Conservation (phyloP, 2,113 vertebrate species). For the Helogale parvula region DNA sequence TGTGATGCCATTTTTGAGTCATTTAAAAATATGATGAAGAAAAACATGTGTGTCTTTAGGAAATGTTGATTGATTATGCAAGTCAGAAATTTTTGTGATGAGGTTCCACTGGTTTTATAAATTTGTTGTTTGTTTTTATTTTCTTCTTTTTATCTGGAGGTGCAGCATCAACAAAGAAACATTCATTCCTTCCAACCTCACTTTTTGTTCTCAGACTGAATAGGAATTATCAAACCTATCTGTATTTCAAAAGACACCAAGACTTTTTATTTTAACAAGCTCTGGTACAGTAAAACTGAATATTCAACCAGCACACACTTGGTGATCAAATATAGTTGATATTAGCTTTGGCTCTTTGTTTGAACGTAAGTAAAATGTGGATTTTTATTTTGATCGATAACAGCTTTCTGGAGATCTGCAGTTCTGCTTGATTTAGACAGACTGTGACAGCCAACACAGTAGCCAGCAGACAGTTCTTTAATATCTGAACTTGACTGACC, state of each 20-base stretch:
- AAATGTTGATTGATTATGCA: slow-evolving; percentile 47
- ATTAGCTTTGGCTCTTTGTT: slow-evolving; percentile 65
- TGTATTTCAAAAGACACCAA: background rate
- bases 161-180: background rate
- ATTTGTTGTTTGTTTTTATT: background rate
- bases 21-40: slow-evolving; percentile 33
- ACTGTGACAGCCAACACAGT: slow-evolving; percentile 81
- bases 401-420: slow-evolving; percentile 78
- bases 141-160: background rate
- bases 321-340: slow-evolving; percentile 50
- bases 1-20: slow-evolving; percentile 39
- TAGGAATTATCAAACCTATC: background rate
- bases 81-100: slow-evolving; percentile 49
- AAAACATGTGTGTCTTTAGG: slow-evolving; percentile 33
- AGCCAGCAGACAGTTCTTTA: slow-evolving; percentile 81
- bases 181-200: background rate
- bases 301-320: background rate
- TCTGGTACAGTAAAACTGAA: background rate
- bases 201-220: background rate
- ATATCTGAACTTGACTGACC: slow-evolving; percentile 83
- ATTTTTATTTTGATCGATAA: slow-evolving; percentile 78
- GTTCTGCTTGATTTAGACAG: slow-evolving; percentile 83
- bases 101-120: background rate
- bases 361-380: slow-evolving; percentile 71
- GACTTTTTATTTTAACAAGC: slow-evolving; percentile 22